Base-by-base conservation (phyloP, 2,888 invertebrate species). In the Horisme vitalbata region DNA sequence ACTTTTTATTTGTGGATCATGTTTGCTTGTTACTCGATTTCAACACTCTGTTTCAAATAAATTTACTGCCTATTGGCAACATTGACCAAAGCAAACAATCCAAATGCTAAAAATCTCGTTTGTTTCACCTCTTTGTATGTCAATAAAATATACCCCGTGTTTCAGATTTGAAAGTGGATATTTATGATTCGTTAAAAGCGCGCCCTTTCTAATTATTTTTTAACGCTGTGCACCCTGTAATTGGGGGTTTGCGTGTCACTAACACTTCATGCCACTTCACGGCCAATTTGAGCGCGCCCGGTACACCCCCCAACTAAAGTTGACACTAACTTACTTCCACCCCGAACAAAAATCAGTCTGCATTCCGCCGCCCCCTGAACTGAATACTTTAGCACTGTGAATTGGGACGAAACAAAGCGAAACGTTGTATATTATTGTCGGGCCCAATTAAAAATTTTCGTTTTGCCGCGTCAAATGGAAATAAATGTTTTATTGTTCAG, bases 231-330 rank as follows among this genome's bases (percentile, higher is more conserved):
- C 56, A 61, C 67, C 57, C 66, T 69, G 68, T 82, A 83, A 84
- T 85, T 79, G 77, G 64, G 56, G 59, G 71, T 71, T 83, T 61
- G 84, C 85, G 83, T 84, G 84, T 66, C 63, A 53, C 55, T 65
- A 61, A 54, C 64, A 72, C 58, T 79, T 68, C 74, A 76, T 77
- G 44, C 75, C 77, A 73, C 73, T 75, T 67, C 52, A 55, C 51
- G 55, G 55, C 38, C 52, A 50, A 57, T 52, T 57, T 51, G 45
- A 43, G 50, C 47, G 45, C 35, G 39, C 53, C 43, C 15, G 27
- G 30, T 46, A 50, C 45, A 31, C 26, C 37, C 39, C 14, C 33
- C 39, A 37, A 45, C 48, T 41, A 30, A 51, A 41, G 38, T 46
- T 46, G 27, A 27, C 50, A 31, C 41, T 44, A 46, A 41, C 45